Percentiles rank a stretch among this genome's conserved stretches.
These are phyloP conservation scores for Steinernema feltiae DNA, from an alignment of 1,140 invertebrate species.

Conservation along the genomic window DNA sequence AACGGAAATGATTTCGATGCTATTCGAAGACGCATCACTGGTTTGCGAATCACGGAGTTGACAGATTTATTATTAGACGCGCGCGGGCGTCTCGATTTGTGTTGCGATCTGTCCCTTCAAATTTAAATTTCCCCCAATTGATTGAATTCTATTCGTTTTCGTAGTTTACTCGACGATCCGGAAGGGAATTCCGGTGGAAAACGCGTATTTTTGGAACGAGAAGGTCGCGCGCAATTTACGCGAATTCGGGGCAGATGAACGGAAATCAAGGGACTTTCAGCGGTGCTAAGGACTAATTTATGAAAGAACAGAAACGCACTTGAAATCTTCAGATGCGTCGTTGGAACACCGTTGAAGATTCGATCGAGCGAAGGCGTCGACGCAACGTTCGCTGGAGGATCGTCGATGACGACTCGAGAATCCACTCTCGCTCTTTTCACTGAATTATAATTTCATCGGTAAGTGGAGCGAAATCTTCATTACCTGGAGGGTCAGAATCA, in stretches of 20 bases:
- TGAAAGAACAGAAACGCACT: conserved; percentile 21
- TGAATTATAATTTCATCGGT: conserved; percentile 19
- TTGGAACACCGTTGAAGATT: conserved; percentile 28
- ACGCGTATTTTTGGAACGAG: no score
- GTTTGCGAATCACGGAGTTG: background rate
- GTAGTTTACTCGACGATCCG: no score
- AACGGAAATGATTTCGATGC: no score
- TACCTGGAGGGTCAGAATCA: conserved; percentile 29
- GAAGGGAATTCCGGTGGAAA: no score
- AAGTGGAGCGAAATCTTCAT: background rate
- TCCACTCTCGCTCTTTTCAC: conserved; percentile 21
- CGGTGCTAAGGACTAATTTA: no score
- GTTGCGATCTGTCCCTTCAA: background rate
- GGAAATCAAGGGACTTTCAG: no score
- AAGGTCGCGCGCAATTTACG: no score
- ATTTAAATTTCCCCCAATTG: conserved; percentile 29
- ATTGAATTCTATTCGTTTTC: conserved; percentile 18
- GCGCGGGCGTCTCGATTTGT: no score
- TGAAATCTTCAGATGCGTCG: conserved; percentile 37
- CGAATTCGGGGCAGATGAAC: no score
- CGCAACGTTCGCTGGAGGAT: background rate
- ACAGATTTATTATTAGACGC: background rate
- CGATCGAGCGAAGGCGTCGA: conserved; percentile 21
- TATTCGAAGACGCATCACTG: background rate
- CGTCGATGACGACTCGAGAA: background rate